Evolutionary conservation across 1,140 invertebrate species (phyloP), one percentile per base, ranked within the genome.

Genomic region (Schlechtendalia chinensis): DNA sequence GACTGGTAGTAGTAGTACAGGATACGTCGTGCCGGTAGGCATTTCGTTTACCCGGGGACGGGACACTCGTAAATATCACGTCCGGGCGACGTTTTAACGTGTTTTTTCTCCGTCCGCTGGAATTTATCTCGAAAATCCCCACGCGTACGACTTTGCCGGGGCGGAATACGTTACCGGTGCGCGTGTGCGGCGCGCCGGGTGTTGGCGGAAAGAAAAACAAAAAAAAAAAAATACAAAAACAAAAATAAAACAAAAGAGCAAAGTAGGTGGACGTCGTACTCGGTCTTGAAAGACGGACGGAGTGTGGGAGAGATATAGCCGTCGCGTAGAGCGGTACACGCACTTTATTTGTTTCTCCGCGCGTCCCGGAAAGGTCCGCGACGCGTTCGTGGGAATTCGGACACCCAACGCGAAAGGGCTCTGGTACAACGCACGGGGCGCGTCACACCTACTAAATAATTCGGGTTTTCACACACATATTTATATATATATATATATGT

Each of bases 361-460:
- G 65, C 14, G 32, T 19, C 19, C 16, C 54, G 39, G 12, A 58
- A 75, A 58, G 72, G 50, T 59, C 72, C 72, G 58, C 32, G 32
- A 39, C 32, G 22, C 32, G 54, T 75, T n/a, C 53, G 72, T 75
- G 72, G 72, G 72, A 75, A 75, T 75, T 75, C 29, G 72, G 72
- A 75, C 72, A 75, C 14, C 72, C 72, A 58, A 45, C 50, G 12
- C 29, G n/a, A 59, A 75, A 39, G 29, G 24, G 27, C 24, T 24
- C 65, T n/a, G n/a, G n/a, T n/a, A n/a, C n/a, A 29, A 32, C 61
- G 29, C 61, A 39, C 32, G 3, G 29, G 32, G 39, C 65, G 24
- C 65, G 39, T 47, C 32, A 67, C 65, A 56, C 71, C 72, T 75
- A 75, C 54, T 75, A 58, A 75, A 75, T 75, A 75, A 75, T 58